Conservation (phyloP, 2,113 vertebrate genomes). For the Apodemus sylvaticus region DNA sequence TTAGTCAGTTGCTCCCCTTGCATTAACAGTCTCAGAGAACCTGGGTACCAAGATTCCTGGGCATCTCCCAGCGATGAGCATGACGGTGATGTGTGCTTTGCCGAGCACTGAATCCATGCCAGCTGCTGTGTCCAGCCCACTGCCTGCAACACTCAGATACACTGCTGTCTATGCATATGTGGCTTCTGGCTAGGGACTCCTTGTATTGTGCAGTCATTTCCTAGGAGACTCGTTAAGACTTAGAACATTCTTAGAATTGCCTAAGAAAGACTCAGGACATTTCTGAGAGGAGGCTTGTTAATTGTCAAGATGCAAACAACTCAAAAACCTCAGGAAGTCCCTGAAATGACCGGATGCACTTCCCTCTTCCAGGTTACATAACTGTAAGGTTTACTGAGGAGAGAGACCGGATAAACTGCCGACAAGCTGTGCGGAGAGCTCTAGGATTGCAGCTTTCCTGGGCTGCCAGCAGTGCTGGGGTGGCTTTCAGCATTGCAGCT, state of each 20-base stretch:
- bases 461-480: neutral
- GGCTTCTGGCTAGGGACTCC: neutral
- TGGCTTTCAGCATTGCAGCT: neutral
- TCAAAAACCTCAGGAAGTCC: neutral
- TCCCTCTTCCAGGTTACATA: neutral
- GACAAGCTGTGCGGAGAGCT: neutral
- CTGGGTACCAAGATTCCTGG: neutral
- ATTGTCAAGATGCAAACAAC: neutral
- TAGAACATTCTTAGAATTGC: neutral
- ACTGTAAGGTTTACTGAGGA: neutral
- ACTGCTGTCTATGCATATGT: neutral
- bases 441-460: neutral
- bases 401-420: neutral
- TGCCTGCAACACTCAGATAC: neutral
- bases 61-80: neutral
- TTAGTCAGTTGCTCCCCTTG: neutral
- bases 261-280: neutral
- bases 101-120: neutral
- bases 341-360: neutral
- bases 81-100: neutral
- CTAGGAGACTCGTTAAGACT: neutral
- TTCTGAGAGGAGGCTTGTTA: neutral
- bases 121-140: neutral
- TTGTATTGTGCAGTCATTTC: neutral
- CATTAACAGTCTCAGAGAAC: neutral